Percentiles rank a stretch among this genome's conserved stretches.
These are phyloP conservation scores for Sinopyrophorus schimmeli DNA, from an alignment of 2,888 invertebrate species.

Conservation along the genomic window DNA sequence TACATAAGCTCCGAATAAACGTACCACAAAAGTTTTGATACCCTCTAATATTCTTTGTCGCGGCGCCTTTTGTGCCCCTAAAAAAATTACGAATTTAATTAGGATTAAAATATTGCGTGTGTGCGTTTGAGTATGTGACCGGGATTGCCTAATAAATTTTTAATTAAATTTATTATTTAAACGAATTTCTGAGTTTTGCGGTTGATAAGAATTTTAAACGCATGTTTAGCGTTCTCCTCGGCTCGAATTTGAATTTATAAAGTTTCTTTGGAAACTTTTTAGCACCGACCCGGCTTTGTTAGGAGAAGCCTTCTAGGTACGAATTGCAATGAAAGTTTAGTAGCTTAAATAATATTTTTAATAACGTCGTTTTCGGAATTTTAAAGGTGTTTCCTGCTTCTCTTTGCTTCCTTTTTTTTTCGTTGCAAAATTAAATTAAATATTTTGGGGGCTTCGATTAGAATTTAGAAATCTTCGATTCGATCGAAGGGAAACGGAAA, in stretches of 20 bases:
- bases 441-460: too few species aligned
- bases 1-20: constrained; percentile 8
- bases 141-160: constrained; percentile 21
- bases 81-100: constrained; percentile 20
- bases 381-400: too few species aligned
- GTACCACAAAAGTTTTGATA: constrained; percentile 1
- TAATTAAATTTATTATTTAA: constrained; percentile 19
- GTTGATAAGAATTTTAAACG: constrained; percentile 16
- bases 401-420: too few species aligned
- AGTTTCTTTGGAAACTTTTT: constrained; percentile 11
- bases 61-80: constrained; percentile 3
- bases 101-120: constrained; percentile 9
- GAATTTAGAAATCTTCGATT: too few species aligned
- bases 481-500: too few species aligned
- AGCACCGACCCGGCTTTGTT: too few species aligned
- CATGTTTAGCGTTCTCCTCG: constrained; percentile 4
- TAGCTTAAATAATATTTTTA: too few species aligned
- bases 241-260: constrained; percentile 10
- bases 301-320: too few species aligned
- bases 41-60: constrained; percentile 1
- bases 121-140: too few species aligned
- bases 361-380: too few species aligned
- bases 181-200: constrained; percentile 9
- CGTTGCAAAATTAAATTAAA: too few species aligned
- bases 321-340: too few species aligned